Percentiles rank a stretch among this genome's conserved stretches.
These are phyloP conservation scores for Gymnogyps californianus DNA, from an alignment of 2,113 vertebrate genomes.

Conservation along the genomic window DNA sequence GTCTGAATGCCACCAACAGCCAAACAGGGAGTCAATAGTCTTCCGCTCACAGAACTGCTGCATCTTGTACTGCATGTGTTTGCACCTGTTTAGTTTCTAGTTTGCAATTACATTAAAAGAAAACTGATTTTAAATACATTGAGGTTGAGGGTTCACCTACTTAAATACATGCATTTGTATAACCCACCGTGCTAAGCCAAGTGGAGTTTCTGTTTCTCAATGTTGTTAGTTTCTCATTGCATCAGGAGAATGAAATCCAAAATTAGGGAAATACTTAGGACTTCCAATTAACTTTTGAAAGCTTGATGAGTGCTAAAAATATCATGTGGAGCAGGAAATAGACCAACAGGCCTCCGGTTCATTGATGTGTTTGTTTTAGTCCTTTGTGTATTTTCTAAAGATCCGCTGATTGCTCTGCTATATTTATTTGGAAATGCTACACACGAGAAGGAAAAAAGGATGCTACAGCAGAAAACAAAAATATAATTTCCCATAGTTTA, in stretches of 20 bases:
- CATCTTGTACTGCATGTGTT: background rate
- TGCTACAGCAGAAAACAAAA: background rate
- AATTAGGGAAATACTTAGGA: conserved; percentile 26
- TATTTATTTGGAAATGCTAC: conserved; percentile 5
- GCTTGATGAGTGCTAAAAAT: conserved; percentile 41
- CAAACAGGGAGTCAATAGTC: background rate
- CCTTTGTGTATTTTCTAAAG: conserved; percentile 43
- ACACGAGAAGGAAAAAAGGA: background rate
- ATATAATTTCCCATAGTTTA: background rate
- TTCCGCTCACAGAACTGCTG: background rate
- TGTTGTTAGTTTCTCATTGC: background rate
- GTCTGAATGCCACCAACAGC: background rate
- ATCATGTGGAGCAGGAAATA: conserved; percentile 29
- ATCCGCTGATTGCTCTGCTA: conserved; percentile 27
- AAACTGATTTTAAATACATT: background rate
- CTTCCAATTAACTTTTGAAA: conserved; percentile 44
- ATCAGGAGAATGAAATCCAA: conserved; percentile 10
- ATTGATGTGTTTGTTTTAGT: conserved; percentile 9
- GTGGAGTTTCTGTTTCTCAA: background rate
- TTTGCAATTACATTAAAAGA: background rate
- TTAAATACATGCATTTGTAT: background rate
- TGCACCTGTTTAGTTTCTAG: background rate
- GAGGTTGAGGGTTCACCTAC: background rate
- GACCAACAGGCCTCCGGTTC: background rate
- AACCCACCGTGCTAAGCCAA: background rate